Evolutionary conservation across 35 echinoderm and acorn worm genomes (phyloP).

Genomic region (Antedon bifida): DNA sequence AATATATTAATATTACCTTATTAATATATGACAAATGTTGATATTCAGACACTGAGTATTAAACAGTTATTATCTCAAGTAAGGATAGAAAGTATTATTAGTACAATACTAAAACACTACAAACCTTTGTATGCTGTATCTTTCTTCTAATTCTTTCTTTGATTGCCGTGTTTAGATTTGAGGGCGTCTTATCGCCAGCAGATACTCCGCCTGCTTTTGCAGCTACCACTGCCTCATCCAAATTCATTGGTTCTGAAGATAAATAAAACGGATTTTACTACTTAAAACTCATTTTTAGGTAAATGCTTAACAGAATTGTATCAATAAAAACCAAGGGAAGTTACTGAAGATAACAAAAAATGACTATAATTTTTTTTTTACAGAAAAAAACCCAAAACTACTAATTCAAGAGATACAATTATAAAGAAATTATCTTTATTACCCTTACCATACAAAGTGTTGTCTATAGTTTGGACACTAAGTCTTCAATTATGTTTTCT

Average conservation of each 20-base stretch:
- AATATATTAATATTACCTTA: too few species aligned
- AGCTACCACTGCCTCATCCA: slow-evolving; percentile 62
- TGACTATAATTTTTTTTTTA: not conserved
- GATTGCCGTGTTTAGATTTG: slow-evolving; percentile 66
- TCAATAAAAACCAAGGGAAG: not conserved
- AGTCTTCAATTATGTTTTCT: too few species aligned
- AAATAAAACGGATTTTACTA: not conserved
- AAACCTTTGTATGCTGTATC: slow-evolving; percentile 72
- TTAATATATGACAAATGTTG: too few species aligned
- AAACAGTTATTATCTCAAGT: too few species aligned
- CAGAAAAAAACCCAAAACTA: too few species aligned
- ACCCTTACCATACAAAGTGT: too few species aligned
- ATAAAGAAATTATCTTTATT: too few species aligned
- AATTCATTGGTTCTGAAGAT: slow-evolving; percentile 39
- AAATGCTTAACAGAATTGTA: not conserved
- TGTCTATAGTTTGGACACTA: too few species aligned
- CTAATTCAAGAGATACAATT: too few species aligned
- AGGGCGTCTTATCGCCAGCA: slow-evolving; percentile 9
- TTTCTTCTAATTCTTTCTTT: slow-evolving; percentile 77
- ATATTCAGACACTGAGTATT: too few species aligned
- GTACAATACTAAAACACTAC: too few species aligned
- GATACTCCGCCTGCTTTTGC: slow-evolving; percentile 31
- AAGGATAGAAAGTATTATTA: too few species aligned
- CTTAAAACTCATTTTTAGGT: not conserved
- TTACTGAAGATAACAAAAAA: not conserved